phyloP scores from a whole-genome alignment of 2,113 vertebrate genomes.

The Edolisoma coerulescens region DNA sequence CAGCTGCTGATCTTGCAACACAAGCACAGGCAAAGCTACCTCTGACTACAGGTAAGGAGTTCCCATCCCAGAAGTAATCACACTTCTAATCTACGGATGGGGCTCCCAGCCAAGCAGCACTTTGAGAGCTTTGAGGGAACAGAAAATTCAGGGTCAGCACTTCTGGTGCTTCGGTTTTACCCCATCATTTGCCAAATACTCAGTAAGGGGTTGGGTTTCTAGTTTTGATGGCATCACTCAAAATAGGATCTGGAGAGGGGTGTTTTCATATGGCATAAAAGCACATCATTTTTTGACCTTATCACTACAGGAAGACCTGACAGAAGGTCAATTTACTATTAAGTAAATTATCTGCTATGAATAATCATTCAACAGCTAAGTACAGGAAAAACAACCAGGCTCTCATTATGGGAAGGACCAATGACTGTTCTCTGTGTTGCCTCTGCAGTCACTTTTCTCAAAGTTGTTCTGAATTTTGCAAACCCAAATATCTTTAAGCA shows the following conservation, averaged over 20 bases:
- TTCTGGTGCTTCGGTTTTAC: neutral
- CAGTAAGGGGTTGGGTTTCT: neutral
- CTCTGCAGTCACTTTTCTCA: neutral
- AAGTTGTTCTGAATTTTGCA: neutral
- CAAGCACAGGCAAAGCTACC: neutral
- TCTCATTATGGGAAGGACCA: fast-evolving
- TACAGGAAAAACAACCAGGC: neutral
- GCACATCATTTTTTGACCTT: neutral
- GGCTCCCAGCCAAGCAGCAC: neutral
- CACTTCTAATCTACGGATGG: neutral
- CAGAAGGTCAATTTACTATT: neutral
- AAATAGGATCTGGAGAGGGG: neutral
- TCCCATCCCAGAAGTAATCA: neutral
- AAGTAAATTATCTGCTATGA: neutral
- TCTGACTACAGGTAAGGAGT: neutral
- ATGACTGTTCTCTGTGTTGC: fast-evolving
- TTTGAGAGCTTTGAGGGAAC: neutral
- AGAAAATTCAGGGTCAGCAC: neutral
- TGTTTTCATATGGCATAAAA: neutral
- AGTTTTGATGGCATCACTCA: neutral
- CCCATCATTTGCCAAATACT: neutral
- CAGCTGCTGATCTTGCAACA: neutral
- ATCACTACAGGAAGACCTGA: neutral
- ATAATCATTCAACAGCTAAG: neutral
- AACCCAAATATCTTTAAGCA: neutral